These are phyloP conservation scores for Lithobius niger DNA, from an alignment of 1,140 invertebrate genomes.

Conservation along the genomic window DNA sequence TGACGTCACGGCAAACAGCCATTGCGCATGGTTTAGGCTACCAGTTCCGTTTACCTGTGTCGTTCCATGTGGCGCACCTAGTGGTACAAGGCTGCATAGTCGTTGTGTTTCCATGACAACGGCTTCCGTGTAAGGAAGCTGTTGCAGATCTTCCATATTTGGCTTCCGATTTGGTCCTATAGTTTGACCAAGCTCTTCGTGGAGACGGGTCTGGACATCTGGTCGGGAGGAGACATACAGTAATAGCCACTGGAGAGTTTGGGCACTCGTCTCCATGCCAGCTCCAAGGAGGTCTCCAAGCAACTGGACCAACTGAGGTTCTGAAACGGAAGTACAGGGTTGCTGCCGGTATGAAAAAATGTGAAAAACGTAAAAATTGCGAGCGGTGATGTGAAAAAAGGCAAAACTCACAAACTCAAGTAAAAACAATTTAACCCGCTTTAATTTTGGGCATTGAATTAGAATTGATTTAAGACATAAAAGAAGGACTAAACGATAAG, in stretches of 20 bases:
- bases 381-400: too few relatives aligned
- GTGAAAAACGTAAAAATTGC: constrained; percentile 10
- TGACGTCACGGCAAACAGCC: too few relatives aligned
- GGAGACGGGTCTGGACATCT: constrained; percentile 45
- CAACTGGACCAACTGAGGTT: constrained; percentile 52
- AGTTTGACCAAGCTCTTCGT: constrained; percentile 36
- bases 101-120: constrained; percentile 58
- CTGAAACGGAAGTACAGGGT: constrained; percentile 14
- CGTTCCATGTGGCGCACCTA: constrained; percentile 68
- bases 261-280: constrained; percentile 76
- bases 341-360: too few relatives aligned
- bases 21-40: too few relatives aligned
- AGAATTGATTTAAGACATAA: too few relatives aligned
- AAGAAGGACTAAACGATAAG: constrained; percentile 1
- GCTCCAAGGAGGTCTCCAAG: constrained; percentile 77
- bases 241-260: constrained; percentile 72
- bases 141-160: constrained; percentile 34
- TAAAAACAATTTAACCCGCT: not conserved
- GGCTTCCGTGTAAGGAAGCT: constrained; percentile 44
- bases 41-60: constrained; percentile 43
- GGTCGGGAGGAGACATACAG: constrained; percentile 61
- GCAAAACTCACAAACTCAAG: too few relatives aligned
- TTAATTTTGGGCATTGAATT: not conserved
- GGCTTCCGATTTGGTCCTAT: constrained; percentile 27
- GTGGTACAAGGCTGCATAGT: constrained; percentile 57